Evolutionary conservation across 2,113 vertebrate species (phyloP), one percentile per base, ranked within the genome.

Genomic region (Micromys minutus): DNA sequence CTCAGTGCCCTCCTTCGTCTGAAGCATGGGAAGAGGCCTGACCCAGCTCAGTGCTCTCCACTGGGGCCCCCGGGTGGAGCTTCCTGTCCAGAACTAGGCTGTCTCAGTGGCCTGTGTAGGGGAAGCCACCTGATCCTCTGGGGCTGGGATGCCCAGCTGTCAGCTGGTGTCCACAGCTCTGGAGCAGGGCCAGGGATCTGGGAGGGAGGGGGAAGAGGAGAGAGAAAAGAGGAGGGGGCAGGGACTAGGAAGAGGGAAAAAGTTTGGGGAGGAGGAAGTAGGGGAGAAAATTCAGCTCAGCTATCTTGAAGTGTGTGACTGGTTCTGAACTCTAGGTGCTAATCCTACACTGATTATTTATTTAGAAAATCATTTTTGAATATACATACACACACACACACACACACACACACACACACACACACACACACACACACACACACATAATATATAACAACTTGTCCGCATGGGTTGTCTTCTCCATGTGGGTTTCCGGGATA

Each of bases 91-190:
- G 50, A 72, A 71, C 77, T 11, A 4, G 65, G 10, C 13, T 3
- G 59, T 22, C n/a, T n/a, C 21, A 0, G 65, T 39, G 75, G 94
- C 57, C 95, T 92, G 95, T 89, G 80, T 63, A 72, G 29, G 26
- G n/a, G 75, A 75, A 63, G 95, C 97, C 97, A 97, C 71, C 98
- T 98, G 97, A 98, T 15, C 71, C 87, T 88, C 9, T 34, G 81
- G 65, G 24, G 21, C 96, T 45, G 96, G 95, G 24, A 59, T 87
- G 95, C 61, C 92, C 98, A 47, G 96, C 97, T 97, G 97, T 96
- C 98, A 94, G 97, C 90, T 92, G 95, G 79, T 71, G 19, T 75
- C 65, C 87, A 74, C 55, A 80, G 79, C 87, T 57, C n/a, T 45
- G 69, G 93, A 81, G 50, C 63, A 83, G 50, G 80, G 96, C 93